Conservation (phyloP, 2,888 invertebrate genomes). For the Euspilapteryx auroguttella region DNA sequence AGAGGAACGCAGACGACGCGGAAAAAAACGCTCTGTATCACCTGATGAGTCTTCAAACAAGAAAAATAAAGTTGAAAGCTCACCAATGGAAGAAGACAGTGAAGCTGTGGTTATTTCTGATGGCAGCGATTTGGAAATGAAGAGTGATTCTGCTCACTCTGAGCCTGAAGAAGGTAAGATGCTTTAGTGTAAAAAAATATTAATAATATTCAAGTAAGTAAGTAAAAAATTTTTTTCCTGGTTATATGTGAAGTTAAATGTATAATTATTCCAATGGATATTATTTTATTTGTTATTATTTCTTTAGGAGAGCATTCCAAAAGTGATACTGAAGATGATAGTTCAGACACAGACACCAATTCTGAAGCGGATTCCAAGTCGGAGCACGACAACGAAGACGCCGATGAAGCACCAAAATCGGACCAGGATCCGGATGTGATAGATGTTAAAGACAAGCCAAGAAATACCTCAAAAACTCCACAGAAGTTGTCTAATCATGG, state of each 20-base stretch:
- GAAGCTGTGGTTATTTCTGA: constrained; percentile 52
- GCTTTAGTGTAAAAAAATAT: constrained; percentile 2
- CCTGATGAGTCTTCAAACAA: constrained; percentile 28
- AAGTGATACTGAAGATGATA: constrained; percentile 52
- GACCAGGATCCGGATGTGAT: constrained; percentile 17
- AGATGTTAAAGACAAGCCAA: constrained; percentile 31
- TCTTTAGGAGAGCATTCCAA: constrained; percentile 46
- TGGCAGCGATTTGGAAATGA: constrained; percentile 49
- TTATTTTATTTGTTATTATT: constrained; percentile 4
- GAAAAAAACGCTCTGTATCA: constrained; percentile 39
- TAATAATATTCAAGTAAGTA: too few relatives aligned
- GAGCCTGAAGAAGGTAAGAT: constrained; percentile 43
- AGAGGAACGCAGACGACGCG: constrained; percentile 57
- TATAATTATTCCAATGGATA: too few relatives aligned
- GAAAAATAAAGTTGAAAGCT: constrained; percentile 31
- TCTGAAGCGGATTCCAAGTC: constrained; percentile 42
- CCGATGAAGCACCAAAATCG: constrained; percentile 20
- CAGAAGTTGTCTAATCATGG: constrained; percentile 26
- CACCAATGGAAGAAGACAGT: constrained; percentile 32
- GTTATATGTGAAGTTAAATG: too few relatives aligned
- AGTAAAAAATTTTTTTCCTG: too few relatives aligned
- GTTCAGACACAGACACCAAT: constrained; percentile 34
- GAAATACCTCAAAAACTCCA: constrained; percentile 35
- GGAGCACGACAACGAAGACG: constrained; percentile 29
- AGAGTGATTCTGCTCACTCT: constrained; percentile 34